phyloP scores from a whole-genome alignment of 1,140 invertebrate species.

The Trachymyrmex cornetzi region DNA sequence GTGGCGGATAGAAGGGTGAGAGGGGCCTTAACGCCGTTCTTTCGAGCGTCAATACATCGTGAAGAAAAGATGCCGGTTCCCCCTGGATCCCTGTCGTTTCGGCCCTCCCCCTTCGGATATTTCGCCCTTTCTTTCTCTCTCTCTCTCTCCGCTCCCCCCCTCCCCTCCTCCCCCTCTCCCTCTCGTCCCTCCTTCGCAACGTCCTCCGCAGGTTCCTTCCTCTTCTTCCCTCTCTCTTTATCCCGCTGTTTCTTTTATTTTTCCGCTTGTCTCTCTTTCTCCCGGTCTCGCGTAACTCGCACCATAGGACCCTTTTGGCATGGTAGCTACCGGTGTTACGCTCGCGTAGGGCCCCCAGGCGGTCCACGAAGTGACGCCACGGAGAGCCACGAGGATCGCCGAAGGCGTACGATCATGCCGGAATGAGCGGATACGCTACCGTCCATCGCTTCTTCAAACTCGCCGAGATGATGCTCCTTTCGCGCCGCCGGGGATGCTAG shows the following conservation, averaged over 20 bases:
- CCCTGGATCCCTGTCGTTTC: slow-evolving; percentile 51
- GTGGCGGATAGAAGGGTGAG: slow-evolving; percentile 28
- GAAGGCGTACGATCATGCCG: slow-evolving; percentile 71
- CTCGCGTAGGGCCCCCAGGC: slow-evolving; percentile 83
- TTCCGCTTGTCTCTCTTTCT: slow-evolving; percentile 59
- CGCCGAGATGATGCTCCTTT: slow-evolving; percentile 66
- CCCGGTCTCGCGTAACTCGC: slow-evolving; percentile 62
- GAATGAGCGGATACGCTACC: slow-evolving; percentile 68
- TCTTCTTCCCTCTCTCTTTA: slow-evolving; percentile 30
- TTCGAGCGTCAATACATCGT: slow-evolving; percentile 78
- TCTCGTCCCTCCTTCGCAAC: neutral
- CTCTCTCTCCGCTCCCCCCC: slow-evolving; percentile 11
- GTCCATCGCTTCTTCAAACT: slow-evolving; percentile 66
- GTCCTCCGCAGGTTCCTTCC: slow-evolving; percentile 21
- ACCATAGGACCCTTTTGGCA: slow-evolving; percentile 79
- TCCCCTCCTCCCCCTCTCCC: neutral
- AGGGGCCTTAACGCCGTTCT: slow-evolving; percentile 54
- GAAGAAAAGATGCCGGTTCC: slow-evolving; percentile 80
- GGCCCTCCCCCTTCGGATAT: slow-evolving; percentile 50
- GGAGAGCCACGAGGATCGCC: slow-evolving; percentile 77
- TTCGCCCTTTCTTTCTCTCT: slow-evolving; percentile 60
- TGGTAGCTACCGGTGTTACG: slow-evolving; percentile 86
- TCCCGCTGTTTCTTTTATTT: slow-evolving; percentile 44
- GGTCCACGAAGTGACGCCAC: slow-evolving; percentile 73
- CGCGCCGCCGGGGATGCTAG: slow-evolving; percentile 29